phyloP scores from a whole-genome alignment of 2,888 invertebrate species.

The Xestia c-nigrum region DNA sequence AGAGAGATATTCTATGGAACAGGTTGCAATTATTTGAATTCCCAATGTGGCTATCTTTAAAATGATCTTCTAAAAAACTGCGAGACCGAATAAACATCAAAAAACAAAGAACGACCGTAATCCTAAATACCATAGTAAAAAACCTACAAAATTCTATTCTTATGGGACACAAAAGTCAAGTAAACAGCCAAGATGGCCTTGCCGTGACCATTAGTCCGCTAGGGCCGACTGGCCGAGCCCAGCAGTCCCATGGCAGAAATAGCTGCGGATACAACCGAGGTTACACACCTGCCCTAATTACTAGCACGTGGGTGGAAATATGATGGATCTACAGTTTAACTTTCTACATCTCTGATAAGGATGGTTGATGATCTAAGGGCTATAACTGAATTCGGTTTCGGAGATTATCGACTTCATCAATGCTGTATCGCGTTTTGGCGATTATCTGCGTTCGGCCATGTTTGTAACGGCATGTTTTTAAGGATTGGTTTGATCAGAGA shows the following conservation, averaged over 20 bases:
- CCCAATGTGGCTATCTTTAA: neutral
- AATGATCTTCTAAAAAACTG: neutral
- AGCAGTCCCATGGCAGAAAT: conserved; percentile 71
- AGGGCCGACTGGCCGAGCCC: conserved; percentile 60
- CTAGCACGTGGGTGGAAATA: conserved; percentile 60
- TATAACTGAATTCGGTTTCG: neutral
- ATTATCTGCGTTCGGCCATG: neutral
- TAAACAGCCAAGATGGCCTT: conserved; percentile 55
- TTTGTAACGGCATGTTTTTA: neutral
- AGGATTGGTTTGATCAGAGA: neutral
- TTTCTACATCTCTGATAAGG: conserved; percentile 31
- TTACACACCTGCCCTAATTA: conserved; percentile 78
- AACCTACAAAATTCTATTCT: conserved; percentile 36
- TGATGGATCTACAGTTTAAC: conserved; percentile 24
- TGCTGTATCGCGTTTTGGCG: neutral
- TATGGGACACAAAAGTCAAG: conserved; percentile 10
- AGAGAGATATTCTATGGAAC: no score
- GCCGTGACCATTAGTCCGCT: conserved; percentile 58
- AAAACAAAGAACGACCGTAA: conserved; percentile 6
- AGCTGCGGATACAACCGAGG: conserved; percentile 75
- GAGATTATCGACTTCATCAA: neutral
- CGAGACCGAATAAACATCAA: neutral
- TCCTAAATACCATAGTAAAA: conserved; percentile 22
- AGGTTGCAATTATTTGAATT: neutral
- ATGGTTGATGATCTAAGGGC: neutral